phyloP scores from a whole-genome alignment of 2,888 invertebrate species.

The Folsomia candida region DNA sequence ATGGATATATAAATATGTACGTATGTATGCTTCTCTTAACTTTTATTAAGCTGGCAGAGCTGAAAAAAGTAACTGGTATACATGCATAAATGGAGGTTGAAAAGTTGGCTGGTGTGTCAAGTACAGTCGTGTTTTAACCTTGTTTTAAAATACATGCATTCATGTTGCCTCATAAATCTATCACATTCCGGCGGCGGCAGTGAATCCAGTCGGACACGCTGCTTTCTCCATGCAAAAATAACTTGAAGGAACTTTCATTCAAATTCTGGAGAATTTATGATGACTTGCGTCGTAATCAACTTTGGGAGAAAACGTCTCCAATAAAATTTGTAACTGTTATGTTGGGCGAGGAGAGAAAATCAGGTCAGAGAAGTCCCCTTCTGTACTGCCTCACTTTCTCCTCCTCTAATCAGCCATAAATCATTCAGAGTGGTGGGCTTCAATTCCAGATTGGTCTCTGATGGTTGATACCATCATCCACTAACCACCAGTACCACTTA shows the following conservation, averaged over 20 bases:
- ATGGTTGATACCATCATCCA: neutral
- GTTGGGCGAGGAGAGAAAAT: slow-evolving; percentile 6
- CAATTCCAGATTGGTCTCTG: slow-evolving; percentile 25
- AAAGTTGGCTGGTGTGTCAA: no score
- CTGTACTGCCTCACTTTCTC: slow-evolving; percentile 15
- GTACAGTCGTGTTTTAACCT: no score
- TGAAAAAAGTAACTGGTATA: no score
- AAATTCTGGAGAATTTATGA: slow-evolving; percentile 13
- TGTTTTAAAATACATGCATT: no score
- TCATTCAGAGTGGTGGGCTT: slow-evolving; percentile 23
- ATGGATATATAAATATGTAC: no score
- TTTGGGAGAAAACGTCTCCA: slow-evolving; percentile 16
- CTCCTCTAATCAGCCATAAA: slow-evolving; percentile 24
- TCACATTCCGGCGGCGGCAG: neutral
- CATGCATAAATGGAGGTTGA: no score
- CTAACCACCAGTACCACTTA: neutral
- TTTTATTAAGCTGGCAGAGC: no score
- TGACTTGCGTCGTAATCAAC: slow-evolving; percentile 19
- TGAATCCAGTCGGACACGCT: neutral
- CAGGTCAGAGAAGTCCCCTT: slow-evolving; percentile 15
- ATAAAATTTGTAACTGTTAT: slow-evolving; percentile 19
- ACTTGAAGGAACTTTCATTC: slow-evolving; percentile 15
- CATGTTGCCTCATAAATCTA: slow-evolving; percentile 13
- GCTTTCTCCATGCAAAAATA: slow-evolving; percentile 12
- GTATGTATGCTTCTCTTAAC: no score